Percentiles rank a stretch among this genome's conserved stretches.
Evolutionary conservation across 2,113 vertebrate species (phyloP).

Genomic region (Nasalis larvatus): DNA sequence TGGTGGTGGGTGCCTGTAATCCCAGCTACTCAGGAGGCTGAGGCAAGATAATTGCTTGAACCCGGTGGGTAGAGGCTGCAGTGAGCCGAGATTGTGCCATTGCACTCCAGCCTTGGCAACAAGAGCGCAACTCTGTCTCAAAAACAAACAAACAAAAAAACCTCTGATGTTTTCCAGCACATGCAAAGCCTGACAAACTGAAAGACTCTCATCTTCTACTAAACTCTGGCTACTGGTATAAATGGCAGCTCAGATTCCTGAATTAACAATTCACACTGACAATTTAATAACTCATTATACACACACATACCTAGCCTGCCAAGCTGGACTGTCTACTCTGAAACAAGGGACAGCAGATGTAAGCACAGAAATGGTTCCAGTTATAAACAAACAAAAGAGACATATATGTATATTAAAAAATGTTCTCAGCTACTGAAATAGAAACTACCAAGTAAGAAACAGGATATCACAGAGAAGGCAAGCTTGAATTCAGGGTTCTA

Average conservation of each 20-base stretch:
- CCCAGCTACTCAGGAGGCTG: too few relatives aligned
- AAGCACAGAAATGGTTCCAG: not conserved
- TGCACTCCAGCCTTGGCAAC: too few relatives aligned
- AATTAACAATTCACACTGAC: not conserved
- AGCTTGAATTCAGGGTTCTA: not conserved
- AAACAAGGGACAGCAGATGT: not conserved
- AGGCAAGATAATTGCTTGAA: too few relatives aligned
- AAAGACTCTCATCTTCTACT: not conserved
- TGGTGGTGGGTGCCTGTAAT: too few relatives aligned
- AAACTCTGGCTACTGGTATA: not conserved
- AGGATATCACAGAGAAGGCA: not conserved
- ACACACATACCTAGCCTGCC: not conserved
- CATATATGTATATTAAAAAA: not conserved
- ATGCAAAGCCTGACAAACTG: not conserved
- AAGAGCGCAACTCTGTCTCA: too few relatives aligned
- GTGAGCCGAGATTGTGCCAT: too few relatives aligned
- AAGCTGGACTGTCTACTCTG: not conserved
- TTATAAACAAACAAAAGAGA: not conserved
- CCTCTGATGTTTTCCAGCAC: not conserved
- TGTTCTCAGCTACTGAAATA: not conserved
- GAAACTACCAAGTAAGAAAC: not conserved
- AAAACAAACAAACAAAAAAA: not conserved
- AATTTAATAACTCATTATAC: not conserved
- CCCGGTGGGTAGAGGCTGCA: too few relatives aligned
- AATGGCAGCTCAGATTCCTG: not conserved